Percentiles rank a stretch among this genome's conserved stretches.
Conservation (phyloP, 2,113 vertebrate species). For the Nansenia antarctica region DNA sequence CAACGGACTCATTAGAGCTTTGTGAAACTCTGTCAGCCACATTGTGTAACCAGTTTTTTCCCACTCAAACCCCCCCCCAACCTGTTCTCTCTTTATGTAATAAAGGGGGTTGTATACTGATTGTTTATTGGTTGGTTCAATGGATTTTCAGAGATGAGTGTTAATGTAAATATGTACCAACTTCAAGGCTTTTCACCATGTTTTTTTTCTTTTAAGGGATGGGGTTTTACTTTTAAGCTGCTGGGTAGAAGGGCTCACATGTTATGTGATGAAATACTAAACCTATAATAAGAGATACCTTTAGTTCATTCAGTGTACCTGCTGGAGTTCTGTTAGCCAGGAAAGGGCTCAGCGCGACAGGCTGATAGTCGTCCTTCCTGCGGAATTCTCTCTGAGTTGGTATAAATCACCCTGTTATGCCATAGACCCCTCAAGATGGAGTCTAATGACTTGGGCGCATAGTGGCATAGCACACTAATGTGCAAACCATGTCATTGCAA, state of each 20-base stretch:
- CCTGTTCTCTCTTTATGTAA: neutral
- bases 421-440: too few relatives aligned
- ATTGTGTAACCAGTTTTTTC: neutral
- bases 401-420: neutral
- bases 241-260: neutral
- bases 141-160: constrained; percentile 4
- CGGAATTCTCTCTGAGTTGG: neutral
- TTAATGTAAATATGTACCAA: constrained; percentile 1
- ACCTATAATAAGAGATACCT: neutral
- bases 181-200: neutral
- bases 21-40: neutral
- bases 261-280: neutral
- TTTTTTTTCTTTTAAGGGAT: neutral
- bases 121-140: constrained; percentile 1
- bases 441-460: too few relatives aligned
- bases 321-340: neutral
- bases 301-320: neutral
- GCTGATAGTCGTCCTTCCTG: neutral
- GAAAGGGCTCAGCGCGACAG: neutral
- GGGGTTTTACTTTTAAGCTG: neutral
- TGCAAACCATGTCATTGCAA: too few relatives aligned
- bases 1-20: neutral
- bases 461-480: too few relatives aligned
- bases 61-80: too few relatives aligned
- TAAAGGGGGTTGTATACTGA: neutral